These are phyloP conservation scores for Illadopsis cleaveri DNA, from an alignment of 2,113 vertebrate genomes.

Conservation along the genomic window DNA sequence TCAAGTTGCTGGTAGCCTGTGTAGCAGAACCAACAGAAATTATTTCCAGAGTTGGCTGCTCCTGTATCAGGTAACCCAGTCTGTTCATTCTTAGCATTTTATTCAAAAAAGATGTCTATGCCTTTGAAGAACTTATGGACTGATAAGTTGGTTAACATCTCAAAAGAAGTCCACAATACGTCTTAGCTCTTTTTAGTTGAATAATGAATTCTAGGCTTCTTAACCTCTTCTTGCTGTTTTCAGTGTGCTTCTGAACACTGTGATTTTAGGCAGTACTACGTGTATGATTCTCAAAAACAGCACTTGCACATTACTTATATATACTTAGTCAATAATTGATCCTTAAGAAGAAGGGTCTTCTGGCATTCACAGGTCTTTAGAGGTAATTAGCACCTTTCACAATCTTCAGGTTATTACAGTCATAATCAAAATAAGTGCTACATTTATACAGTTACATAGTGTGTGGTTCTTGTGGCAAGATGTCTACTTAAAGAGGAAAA, in stretches of 20 bases:
- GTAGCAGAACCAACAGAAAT: conserved; percentile 95
- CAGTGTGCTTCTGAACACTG: neutral
- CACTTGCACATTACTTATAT: neutral
- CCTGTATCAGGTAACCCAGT: conserved; percentile 89
- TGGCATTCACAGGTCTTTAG: neutral
- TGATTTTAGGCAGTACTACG: neutral
- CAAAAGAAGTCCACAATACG: neutral
- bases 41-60: conserved; percentile 98
- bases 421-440: neutral
- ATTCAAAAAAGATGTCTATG: neutral
- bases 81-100: neutral
- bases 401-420: neutral
- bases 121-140: neutral
- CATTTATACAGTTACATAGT: neutral
- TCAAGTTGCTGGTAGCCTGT: conserved; percentile 91
- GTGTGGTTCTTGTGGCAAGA: neutral
- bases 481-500: neutral
- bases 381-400: neutral
- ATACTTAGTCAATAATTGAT: neutral
- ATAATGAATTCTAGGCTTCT: neutral
- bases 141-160: neutral
- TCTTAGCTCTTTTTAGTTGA: neutral
- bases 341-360: neutral
- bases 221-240: neutral
- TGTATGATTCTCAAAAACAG: neutral